Evolutionary conservation across 2,797 vertebrate genomes (phyloP).

Genomic region (Limosa lapponica): DNA sequence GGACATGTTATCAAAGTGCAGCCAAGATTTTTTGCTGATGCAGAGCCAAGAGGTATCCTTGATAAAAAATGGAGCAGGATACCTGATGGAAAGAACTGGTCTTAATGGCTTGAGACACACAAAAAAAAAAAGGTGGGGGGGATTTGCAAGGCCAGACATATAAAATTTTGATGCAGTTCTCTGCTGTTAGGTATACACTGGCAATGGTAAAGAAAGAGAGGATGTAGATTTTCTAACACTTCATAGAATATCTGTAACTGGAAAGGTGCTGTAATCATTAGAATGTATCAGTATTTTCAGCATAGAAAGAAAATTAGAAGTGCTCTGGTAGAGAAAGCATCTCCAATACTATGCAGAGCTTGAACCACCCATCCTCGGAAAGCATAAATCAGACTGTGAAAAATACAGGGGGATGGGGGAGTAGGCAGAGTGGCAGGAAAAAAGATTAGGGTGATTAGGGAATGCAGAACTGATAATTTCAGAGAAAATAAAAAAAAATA

Average conservation of each 20-base stretch:
- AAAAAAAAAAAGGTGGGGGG: background rate
- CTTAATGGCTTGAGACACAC: background rate
- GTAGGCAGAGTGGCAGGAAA: background rate
- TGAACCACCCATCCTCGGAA: background rate
- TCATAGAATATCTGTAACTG: background rate
- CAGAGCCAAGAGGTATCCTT: background rate
- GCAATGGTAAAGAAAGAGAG: background rate
- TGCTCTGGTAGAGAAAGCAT: background rate
- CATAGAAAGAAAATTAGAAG: background rate
- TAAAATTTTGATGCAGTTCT: background rate
- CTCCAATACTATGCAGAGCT: background rate
- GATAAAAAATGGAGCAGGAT: background rate
- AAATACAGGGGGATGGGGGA: background rate
- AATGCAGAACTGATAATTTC: background rate
- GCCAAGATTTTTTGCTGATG: background rate
- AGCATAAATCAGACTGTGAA: background rate
- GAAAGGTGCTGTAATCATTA: background rate
- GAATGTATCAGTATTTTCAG: background rate
- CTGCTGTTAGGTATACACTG: background rate
- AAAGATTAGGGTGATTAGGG: background rate
- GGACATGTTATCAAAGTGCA: background rate
- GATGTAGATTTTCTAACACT: background rate
- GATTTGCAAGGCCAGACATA: fast-evolving
- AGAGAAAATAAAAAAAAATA: background rate
- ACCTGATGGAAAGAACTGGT: background rate